A percentile compares a stretch with the other conserved stretches of the same genome.
Conservation (phyloP, 1,140 invertebrate genomes). For the Drosophila tsacasi region DNA sequence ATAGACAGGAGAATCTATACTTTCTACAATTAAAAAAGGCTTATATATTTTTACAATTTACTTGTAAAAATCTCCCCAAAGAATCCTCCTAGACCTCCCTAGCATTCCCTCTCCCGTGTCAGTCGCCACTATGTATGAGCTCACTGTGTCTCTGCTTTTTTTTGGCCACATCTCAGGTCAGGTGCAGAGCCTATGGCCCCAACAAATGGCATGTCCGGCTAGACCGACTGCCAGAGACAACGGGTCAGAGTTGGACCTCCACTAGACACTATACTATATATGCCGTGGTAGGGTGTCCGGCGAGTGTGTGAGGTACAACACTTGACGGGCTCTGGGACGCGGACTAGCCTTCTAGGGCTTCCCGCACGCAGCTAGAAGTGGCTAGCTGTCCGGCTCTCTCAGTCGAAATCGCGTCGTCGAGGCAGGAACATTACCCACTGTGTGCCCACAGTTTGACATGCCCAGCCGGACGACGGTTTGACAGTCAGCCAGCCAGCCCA, state of each 20-base stretch:
- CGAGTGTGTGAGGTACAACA: slow-evolving; percentile 5
- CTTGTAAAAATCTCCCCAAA: neutral
- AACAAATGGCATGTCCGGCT: slow-evolving; percentile 31
- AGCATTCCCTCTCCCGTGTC: neutral
- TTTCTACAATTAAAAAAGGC: too few species aligned
- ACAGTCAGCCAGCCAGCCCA: slow-evolving; percentile 18
- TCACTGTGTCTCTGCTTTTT: slow-evolving; percentile 29
- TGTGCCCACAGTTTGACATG: slow-evolving; percentile 57
- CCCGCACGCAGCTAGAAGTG: slow-evolving; percentile 30
- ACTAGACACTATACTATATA: neutral
- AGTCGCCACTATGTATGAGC: slow-evolving; percentile 56
- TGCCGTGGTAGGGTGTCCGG: slow-evolving; percentile 22
- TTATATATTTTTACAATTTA: too few species aligned
- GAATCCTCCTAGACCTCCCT: neutral
- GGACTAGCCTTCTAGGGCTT: slow-evolving; percentile 61
- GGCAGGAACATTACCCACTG: slow-evolving; percentile 46
- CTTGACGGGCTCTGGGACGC: slow-evolving; percentile 1
- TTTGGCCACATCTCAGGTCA: slow-evolving; percentile 24
- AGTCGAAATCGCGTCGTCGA: slow-evolving; percentile 70
- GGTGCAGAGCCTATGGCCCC: slow-evolving; percentile 34
- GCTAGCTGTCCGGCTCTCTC: slow-evolving; percentile 51
- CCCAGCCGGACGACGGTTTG: slow-evolving; percentile 14
- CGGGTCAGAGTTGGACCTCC: slow-evolving; percentile 31
- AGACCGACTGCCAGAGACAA: slow-evolving; percentile 32
- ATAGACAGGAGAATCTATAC: too few species aligned